A percentile compares a stretch with the other conserved stretches of the same genome.
Conservation (phyloP, 1,140 invertebrate species). For the Drosophila aff. region DNA sequence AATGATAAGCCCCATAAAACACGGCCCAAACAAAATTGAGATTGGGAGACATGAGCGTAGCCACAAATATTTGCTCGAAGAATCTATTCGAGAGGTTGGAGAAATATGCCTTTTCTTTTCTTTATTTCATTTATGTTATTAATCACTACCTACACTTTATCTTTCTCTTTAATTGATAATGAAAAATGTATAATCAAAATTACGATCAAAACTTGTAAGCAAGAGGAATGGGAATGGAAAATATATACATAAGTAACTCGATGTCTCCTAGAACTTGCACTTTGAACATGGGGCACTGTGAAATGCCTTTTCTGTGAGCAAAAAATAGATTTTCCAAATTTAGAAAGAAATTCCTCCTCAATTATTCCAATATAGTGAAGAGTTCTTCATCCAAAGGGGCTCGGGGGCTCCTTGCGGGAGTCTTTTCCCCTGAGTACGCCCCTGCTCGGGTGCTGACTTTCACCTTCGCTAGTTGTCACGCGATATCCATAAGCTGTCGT, state of each 20-base stretch:
- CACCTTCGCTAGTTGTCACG: slow-evolving; percentile 47
- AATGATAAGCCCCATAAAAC: slow-evolving; percentile 34
- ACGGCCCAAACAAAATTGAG: slow-evolving; percentile 19
- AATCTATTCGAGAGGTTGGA: background rate
- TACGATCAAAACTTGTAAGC: background rate
- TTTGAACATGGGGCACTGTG: background rate
- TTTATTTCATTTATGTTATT: background rate
- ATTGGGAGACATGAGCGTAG: slow-evolving; percentile 24
- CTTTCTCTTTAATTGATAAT: background rate
- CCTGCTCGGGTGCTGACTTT: slow-evolving; percentile 11
- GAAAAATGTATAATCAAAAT: background rate
- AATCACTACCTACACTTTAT: no score
- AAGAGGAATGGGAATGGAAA: background rate
- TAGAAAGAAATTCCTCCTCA: background rate
- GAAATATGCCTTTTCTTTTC: background rate
- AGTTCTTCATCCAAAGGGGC: background rate
- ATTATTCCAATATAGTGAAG: background rate
- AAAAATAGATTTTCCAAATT: slow-evolving; percentile 4
- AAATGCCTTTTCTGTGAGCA: background rate
- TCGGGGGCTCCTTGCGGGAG: background rate
- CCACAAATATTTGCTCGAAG: background rate
- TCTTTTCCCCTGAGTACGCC: background rate
- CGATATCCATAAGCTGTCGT: slow-evolving; percentile 41
- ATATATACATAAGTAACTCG: background rate
- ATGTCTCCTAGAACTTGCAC: background rate